These are phyloP conservation scores for Zingel zingel DNA, from an alignment of 2,113 vertebrate species.

Conservation along the genomic window DNA sequence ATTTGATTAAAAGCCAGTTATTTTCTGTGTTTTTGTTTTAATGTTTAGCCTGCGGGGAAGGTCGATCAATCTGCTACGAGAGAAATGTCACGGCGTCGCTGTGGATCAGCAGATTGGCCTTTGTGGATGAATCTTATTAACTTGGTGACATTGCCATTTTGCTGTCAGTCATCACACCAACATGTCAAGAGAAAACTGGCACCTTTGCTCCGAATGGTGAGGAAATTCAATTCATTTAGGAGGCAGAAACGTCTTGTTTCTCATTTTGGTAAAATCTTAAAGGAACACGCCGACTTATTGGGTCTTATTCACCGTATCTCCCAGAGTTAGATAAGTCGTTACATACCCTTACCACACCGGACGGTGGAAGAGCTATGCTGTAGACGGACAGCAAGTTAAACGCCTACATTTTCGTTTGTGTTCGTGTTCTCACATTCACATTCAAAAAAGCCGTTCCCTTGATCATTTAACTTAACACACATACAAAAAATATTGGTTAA, in stretches of 20 bases:
- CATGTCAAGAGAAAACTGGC: conserved; percentile 68
- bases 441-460: no score
- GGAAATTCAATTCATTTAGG: conserved; percentile 24
- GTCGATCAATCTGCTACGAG: conserved; percentile 66
- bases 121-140: conserved; percentile 78
- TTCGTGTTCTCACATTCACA: no score
- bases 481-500: no score
- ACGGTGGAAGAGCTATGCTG: no score
- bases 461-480: no score
- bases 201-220: conserved; percentile 44
- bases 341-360: no score
- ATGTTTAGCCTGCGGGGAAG: conserved; percentile 54
- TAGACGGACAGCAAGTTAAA: no score
- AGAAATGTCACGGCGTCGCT: conserved; percentile 78
- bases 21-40: conserved; percentile 45
- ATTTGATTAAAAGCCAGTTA: conserved; percentile 20
- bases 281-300: no score
- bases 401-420: no score
- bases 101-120: conserved; percentile 76
- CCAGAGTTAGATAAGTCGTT: no score
- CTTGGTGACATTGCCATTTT: conserved; percentile 60
- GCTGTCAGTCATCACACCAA: conserved; percentile 69
- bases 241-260: conserved; percentile 7
- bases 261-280: background rate
- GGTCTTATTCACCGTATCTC: no score